A percentile compares a stretch with the other conserved stretches of the same genome.
These are phyloP conservation scores for Stenolophus ochropezus DNA, from an alignment of 2,888 invertebrate genomes.

Conservation along the genomic window DNA sequence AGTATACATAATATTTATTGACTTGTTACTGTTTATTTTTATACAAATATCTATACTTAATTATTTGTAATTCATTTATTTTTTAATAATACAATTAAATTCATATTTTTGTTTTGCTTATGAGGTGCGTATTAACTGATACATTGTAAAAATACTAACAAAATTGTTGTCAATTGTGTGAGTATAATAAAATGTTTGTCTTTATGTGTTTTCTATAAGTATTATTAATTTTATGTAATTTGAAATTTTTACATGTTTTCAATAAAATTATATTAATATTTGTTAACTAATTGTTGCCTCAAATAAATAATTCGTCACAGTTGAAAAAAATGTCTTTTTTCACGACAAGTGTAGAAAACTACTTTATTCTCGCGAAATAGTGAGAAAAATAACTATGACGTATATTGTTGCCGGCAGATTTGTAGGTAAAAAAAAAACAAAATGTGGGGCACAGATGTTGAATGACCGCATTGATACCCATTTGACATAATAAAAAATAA, in stretches of 20 bases:
- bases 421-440: no score
- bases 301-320: background rate
- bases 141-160: slow-evolving; percentile 47
- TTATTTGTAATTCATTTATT: slow-evolving; percentile 41
- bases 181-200: slow-evolving; percentile 52
- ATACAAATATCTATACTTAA: slow-evolving; percentile 39
- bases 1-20: slow-evolving; percentile 56
- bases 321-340: background rate
- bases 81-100: slow-evolving; percentile 6
- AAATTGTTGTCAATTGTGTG: slow-evolving; percentile 51
- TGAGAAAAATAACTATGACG: no score
- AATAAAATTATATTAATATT: slow-evolving; percentile 7
- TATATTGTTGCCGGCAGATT: no score
- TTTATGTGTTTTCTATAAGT: slow-evolving; percentile 29
- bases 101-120: slow-evolving; percentile 31
- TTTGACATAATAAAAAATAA: background rate
- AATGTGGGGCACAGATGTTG: no score
- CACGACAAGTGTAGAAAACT: no score
- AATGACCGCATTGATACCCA: background rate
- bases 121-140: slow-evolving; percentile 44
- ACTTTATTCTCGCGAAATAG: no score
- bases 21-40: slow-evolving; percentile 56
- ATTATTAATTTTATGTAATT: slow-evolving; percentile 5
- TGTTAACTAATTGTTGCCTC: background rate
- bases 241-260: background rate